phyloP scores from a whole-genome alignment of 2,888 invertebrate genomes.

The Cephalotes varians region DNA sequence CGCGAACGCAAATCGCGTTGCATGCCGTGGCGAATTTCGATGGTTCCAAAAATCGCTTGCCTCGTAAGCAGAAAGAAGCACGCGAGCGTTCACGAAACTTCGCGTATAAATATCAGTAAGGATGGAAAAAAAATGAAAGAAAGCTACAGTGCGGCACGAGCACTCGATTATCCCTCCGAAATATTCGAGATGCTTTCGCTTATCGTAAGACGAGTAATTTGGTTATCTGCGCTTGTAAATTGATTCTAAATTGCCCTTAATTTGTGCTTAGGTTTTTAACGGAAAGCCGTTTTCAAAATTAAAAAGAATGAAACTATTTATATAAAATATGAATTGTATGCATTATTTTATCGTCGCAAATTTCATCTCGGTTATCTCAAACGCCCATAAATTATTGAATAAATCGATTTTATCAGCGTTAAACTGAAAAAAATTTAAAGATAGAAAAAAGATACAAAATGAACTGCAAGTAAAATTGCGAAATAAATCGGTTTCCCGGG shows the following conservation, averaged over 20 bases:
- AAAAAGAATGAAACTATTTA: neutral
- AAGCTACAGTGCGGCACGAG: neutral
- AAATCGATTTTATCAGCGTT: neutral
- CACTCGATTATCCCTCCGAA: slow-evolving; percentile 28
- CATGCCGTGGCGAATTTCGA: slow-evolving; percentile 68
- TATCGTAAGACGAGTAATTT: neutral
- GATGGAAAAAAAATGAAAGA: slow-evolving; percentile 28
- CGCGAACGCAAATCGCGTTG: slow-evolving; percentile 65
- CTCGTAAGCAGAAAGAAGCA: slow-evolving; percentile 67
- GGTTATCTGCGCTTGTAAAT: neutral
- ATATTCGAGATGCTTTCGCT: slow-evolving; percentile 1
- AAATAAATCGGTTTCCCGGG: neutral
- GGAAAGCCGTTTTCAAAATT: neutral
- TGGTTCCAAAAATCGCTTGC: slow-evolving; percentile 62
- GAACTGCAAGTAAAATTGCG: neutral
- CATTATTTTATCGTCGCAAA: neutral
- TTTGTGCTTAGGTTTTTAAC: neutral
- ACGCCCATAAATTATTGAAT: neutral
- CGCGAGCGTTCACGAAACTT: slow-evolving; percentile 62
- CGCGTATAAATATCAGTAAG: slow-evolving; percentile 62
- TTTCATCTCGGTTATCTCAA: neutral
- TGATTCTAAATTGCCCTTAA: neutral
- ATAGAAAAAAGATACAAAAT: neutral
- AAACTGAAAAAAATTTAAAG: neutral
- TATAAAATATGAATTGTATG: neutral